A percentile compares a stretch with the other conserved stretches of the same genome.
Evolutionary conservation across 2,888 invertebrate genomes (phyloP).

Genomic region (Agrochola lota): DNA sequence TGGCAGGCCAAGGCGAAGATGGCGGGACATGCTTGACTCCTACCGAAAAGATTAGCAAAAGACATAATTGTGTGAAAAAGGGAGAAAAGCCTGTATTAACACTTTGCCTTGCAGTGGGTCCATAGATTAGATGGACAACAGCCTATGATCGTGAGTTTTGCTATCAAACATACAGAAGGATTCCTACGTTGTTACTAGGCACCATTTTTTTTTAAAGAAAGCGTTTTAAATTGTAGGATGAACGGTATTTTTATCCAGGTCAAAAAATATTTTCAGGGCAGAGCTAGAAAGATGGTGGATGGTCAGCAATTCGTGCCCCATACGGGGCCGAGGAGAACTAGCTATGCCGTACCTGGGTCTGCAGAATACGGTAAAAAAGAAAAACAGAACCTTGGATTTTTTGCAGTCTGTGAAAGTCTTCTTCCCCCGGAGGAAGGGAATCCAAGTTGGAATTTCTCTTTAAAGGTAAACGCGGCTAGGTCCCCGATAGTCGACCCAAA

Average conservation of each 20-base stretch:
- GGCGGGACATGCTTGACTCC: neutral
- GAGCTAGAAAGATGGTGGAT: neutral
- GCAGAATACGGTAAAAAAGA: neutral
- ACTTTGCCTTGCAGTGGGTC: no score
- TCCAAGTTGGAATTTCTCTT: no score
- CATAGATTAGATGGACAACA: neutral
- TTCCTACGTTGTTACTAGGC: no score
- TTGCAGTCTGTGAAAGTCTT: neutral
- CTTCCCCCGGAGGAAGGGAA: neutral
- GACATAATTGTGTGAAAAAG: no score
- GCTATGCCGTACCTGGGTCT: neutral
- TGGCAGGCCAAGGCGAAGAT: neutral
- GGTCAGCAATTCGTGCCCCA: neutral
- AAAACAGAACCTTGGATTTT: neutral
- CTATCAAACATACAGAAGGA: neutral
- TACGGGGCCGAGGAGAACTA: neutral
- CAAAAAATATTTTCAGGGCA: neutral
- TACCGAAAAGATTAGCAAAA: no score
- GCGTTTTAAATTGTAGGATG: no score
- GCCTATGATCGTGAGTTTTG: neutral
- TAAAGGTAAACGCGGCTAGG: neutral
- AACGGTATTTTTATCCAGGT: neutral
- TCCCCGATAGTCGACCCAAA: conserved; percentile 1
- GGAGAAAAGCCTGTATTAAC: no score
- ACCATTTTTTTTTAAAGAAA: neutral